Percentiles rank a stretch among this genome's conserved stretches.
phyloP scores from a whole-genome alignment of 2,888 invertebrate genomes.

The Pammene fasciana region DNA sequence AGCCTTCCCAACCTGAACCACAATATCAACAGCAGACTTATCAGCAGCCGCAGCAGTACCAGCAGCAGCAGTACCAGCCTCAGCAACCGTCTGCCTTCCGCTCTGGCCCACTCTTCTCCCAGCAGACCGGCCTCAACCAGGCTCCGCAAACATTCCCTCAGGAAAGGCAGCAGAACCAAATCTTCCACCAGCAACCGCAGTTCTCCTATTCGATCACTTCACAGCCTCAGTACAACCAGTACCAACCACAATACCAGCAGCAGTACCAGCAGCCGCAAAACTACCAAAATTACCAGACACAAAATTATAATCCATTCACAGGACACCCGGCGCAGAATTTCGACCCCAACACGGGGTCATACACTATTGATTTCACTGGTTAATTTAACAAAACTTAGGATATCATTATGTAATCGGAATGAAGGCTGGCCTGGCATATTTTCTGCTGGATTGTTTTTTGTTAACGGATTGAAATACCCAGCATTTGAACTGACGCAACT shows the following conservation, averaged over 20 bases:
- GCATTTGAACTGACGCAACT: background rate
- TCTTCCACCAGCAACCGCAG: slow-evolving; percentile 74
- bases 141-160: slow-evolving; percentile 60
- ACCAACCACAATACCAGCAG: slow-evolving; percentile 54
- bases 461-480: background rate
- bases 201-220: slow-evolving; percentile 73
- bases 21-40: slow-evolving; percentile 51
- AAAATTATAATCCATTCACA: slow-evolving; percentile 77
- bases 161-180: slow-evolving; percentile 67
- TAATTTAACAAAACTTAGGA: slow-evolving; percentile 52
- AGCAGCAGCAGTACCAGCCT: slow-evolving; percentile 47
- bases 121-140: slow-evolving; percentile 62
- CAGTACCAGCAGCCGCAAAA: slow-evolving; percentile 54
- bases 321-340: slow-evolving; percentile 89
- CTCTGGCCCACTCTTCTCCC: slow-evolving; percentile 53
- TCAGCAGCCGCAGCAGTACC: slow-evolving; percentile 47
- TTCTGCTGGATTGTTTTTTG: background rate
- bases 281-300: slow-evolving; percentile 62
- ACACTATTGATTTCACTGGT: slow-evolving; percentile 89
- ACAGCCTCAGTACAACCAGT: slow-evolving; percentile 61
- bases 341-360: slow-evolving; percentile 89
- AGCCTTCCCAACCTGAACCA: slow-evolving; percentile 51
- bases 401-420: slow-evolving; percentile 1
- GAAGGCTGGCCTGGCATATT: background rate
- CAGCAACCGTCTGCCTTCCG: slow-evolving; percentile 52